phyloP scores from a whole-genome alignment of 2,888 invertebrate species.

The Drosophila heteroneura region DNA sequence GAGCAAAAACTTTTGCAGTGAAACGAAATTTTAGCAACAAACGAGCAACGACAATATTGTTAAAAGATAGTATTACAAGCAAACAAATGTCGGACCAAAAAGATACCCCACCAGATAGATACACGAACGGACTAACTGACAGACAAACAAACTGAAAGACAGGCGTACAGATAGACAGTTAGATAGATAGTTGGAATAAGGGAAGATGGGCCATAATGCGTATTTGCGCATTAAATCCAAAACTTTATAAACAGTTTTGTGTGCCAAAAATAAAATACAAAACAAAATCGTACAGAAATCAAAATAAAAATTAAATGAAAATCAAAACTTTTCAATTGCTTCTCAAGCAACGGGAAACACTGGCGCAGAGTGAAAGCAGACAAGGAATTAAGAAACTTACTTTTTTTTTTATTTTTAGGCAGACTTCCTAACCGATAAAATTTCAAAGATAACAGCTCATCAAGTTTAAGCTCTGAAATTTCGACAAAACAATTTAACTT shows the following conservation, averaged over 20 bases:
- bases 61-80: conserved; percentile 72
- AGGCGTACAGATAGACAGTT: conserved; percentile 27
- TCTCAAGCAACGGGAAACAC: conserved; percentile 37
- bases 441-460: conserved; percentile 19
- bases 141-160: conserved; percentile 19
- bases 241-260: conserved; percentile 76
- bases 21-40: conserved; percentile 51
- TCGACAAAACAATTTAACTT: conserved; percentile 5
- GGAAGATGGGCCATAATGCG: conserved; percentile 50
- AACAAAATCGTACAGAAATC: conserved; percentile 51
- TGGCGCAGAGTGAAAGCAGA: conserved; percentile 2
- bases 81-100: conserved; percentile 48
- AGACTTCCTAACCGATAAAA: conserved; percentile 21
- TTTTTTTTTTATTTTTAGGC: conserved; percentile 7
- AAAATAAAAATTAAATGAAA: conserved; percentile 58
- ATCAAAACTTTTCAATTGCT: conserved; percentile 75
- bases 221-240: conserved; percentile 80
- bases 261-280: conserved; percentile 70
- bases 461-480: conserved; percentile 9
- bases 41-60: conserved; percentile 75
- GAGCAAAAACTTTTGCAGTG: conserved; percentile 65
- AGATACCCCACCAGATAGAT: conserved; percentile 30
- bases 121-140: conserved; percentile 32
- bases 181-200: conserved; percentile 41
- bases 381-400: conserved; percentile 5